Percentiles rank a stretch among this genome's conserved stretches.
Conservation (phyloP, 2,113 vertebrate species). For the Sinocyclocheilus rhinocerous region DNA sequence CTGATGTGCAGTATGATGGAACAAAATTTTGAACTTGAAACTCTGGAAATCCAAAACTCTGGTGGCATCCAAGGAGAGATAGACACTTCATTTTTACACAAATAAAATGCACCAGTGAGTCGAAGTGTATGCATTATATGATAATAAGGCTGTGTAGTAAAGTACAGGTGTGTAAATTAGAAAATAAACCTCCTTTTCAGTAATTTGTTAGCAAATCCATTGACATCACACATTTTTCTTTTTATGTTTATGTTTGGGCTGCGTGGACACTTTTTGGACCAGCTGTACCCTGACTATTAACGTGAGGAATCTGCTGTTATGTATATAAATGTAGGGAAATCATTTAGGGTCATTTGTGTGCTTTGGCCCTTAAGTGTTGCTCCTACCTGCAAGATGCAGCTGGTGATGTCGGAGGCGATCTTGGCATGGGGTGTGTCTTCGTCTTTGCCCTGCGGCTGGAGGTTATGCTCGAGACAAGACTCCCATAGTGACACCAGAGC, state of each 20-base stretch:
- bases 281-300: not conserved
- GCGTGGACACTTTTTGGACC: too few species aligned
- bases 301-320: not conserved
- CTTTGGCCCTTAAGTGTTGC: not conserved
- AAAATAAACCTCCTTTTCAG: too few species aligned
- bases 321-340: not conserved
- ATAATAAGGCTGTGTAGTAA: not conserved
- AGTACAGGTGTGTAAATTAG: not conserved
- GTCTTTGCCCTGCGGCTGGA: constrained; percentile 80
- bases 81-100: too few species aligned
- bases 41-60: too few species aligned
- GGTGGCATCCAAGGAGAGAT: too few species aligned
- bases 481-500: constrained; percentile 94
- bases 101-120: too few species aligned
- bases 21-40: too few species aligned
- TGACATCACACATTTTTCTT: not conserved
- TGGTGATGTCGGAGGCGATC: constrained; percentile 96
- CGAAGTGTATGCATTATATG: too few species aligned
- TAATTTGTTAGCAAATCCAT: too few species aligned
- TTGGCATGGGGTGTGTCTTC: constrained; percentile 94
- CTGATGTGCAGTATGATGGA: too few species aligned
- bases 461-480: constrained; percentile 90
- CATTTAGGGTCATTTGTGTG: not conserved
- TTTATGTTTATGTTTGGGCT: not conserved
- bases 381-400: constrained; percentile 92